Evolutionary conservation across 1,140 invertebrate species (phyloP), one percentile per base, ranked within the genome.

Genomic region (Lordiphosa collinella): DNA sequence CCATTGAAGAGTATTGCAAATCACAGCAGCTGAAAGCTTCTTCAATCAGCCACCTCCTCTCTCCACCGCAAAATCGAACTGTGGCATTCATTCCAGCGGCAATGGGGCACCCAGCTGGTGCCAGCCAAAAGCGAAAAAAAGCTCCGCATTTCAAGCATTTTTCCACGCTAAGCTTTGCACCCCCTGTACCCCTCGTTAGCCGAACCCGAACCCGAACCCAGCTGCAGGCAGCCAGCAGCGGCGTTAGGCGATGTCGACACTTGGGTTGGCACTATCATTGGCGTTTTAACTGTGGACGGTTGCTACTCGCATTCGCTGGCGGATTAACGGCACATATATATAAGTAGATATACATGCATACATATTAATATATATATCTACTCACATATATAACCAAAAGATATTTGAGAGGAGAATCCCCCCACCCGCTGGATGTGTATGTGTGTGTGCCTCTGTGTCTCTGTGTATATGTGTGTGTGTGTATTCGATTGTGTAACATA

Each of bases 221-320:
- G 56, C 36, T 72, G 71, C 63, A 80, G 57, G 38, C 37, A 49
- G 62, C n/a, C n/a, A 34, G 54, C 54, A 36, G 54, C 29, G 38
- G 41, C 40, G 63, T 43, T 40, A 13, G 50, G 59, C 55, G 40
- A 48, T 43, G 50, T 56, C 48, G 37, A 48, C 43, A 55, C 16
- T 25, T 58, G 54, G 48, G 51, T 51, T 68, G 68, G 68, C 76
- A 88, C 86, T 80, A 80, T 84, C 87, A 88, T 88, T 88, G 84
- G 87, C 87, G 85, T 88, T 88, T 88, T 79, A 88, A 88, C 87
- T 85, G 84, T 88, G 87, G 79, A 88, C 87, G 87, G 82, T 86
- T 86, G 82, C 82, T 86, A 76, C 61, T 86, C 76, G 76, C 68
- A 84, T 44, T 82, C 76, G 79, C 67, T 79, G 74, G 72, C 72